A percentile compares a stretch with the other conserved stretches of the same genome.
These are phyloP conservation scores for Drosophila neocordata DNA, from an alignment of 1,140 invertebrate species.

Conservation along the genomic window DNA sequence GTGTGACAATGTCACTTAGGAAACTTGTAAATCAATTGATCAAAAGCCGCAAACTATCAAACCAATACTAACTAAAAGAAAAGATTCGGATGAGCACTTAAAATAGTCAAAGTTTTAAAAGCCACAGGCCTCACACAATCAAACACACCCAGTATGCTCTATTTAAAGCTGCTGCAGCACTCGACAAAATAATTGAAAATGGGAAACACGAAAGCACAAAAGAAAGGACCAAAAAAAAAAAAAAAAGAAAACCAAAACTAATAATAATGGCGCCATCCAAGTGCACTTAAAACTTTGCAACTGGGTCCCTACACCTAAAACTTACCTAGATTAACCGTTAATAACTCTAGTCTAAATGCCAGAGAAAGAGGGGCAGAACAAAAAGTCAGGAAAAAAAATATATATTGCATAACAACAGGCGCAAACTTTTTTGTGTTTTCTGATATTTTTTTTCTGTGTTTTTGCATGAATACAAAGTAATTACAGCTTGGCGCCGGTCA, in stretches of 20 bases:
- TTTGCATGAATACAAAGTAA: conserved; percentile 60
- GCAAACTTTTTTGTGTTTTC: conserved; percentile 73
- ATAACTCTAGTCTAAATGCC: conserved; percentile 47
- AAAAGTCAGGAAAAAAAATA: conserved; percentile 38
- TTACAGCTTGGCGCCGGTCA: conserved; percentile 62
- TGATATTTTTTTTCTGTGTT: conserved; percentile 37
- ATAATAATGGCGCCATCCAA: conserved; percentile 18
- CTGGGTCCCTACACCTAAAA: conserved; percentile 9
- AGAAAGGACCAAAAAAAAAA: neutral
- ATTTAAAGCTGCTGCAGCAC: conserved; percentile 19
- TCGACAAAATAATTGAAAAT: conserved; percentile 44
- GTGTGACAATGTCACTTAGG: conserved; percentile 40
- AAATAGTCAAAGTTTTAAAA: conserved; percentile 41
- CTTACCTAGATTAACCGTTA: conserved; percentile 66
- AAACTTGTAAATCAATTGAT: conserved; percentile 11
- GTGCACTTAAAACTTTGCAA: conserved; percentile 52
- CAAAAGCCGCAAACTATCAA: neutral
- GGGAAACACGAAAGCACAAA: neutral
- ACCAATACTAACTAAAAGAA: conserved; percentile 10
- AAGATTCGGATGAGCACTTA: conserved; percentile 17
- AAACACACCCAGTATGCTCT: conserved; percentile 30
- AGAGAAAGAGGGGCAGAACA: neutral
- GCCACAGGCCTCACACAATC: conserved; percentile 13
- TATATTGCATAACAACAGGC: conserved; percentile 68
- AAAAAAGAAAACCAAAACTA: neutral